Evolutionary conservation across 2,797 vertebrate genomes (phyloP), one percentile per base, ranked within the genome.

Genomic region (Microhierax caerulescens): DNA sequence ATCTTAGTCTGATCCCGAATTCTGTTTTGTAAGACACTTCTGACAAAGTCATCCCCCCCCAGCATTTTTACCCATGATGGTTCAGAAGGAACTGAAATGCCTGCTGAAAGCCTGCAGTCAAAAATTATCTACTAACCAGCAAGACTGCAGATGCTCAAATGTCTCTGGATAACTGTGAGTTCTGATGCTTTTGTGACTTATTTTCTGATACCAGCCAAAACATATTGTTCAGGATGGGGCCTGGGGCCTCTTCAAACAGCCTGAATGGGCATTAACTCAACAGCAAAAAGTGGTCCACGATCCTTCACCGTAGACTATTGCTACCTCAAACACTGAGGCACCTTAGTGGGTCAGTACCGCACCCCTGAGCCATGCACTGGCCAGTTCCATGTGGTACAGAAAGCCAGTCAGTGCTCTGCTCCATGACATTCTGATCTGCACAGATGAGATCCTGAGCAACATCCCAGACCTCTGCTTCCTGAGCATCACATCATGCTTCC

Each of bases 331-430:
- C 19, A 13, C 23, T 41, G 50, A 85, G 53, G 36, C 34, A 19
- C 19, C 0, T 50, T 37, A 64, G 34, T 18, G 54, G 6, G 27
- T 53, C 69, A 53, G 41, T 13, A 28, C 23, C 3, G 5, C 53
- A 51, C 4, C 1, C 6, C 34, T 56, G 25, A 12, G 32, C 4
- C 7, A 43, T 36, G 43, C 0, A 0, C 39, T 47, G 37, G 18
- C 34, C 0, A 1, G 41, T 19, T 63, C 37, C 24, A 9, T 6
- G 28, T 14, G 18, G 22, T 13, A 32, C 69, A 73, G 70, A 45
- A 48, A 34, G 36, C 10, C 50, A 64, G 23, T 4, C 50, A 64
- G 21, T 4, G 12, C 53, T 88, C 53, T 54, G 13, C 10, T 6
- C 24, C 2, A 3, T 5, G 19, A 41, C 30, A 11, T 45, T 75